Percentiles rank a stretch among this genome's conserved stretches.
Conservation (phyloP, 2,113 vertebrate species). For the Pithys albifrons region DNA sequence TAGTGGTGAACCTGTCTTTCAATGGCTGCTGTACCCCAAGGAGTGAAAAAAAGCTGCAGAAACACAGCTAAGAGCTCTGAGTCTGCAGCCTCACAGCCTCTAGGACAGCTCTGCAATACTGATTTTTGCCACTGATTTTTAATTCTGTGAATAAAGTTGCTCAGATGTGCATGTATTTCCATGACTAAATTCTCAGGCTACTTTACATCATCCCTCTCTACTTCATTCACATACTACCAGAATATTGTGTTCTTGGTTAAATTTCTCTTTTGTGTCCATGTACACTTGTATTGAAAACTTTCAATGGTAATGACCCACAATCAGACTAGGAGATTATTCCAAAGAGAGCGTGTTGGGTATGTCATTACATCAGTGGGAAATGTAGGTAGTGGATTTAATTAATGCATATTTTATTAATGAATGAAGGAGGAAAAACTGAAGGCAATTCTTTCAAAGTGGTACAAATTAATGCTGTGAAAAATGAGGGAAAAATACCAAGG, state of each 20-base stretch:
- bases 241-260: background rate
- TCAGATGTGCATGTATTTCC: background rate
- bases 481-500: background rate
- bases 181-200: background rate
- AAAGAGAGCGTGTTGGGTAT: background rate
- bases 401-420: background rate
- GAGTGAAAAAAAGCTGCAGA: background rate
- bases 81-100: background rate
- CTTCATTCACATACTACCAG: background rate
- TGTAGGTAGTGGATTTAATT: background rate
- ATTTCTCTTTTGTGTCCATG: background rate
- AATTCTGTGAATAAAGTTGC: background rate
- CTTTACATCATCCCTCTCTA: background rate
- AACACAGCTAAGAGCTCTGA: background rate
- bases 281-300: background rate
- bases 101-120: background rate
- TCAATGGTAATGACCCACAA: background rate
- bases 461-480: background rate
- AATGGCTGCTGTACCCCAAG: background rate
- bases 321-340: background rate
- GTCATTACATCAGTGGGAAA: background rate
- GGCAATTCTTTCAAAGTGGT: background rate
- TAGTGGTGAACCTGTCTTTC: background rate
- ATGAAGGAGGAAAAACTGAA: background rate
- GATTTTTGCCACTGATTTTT: background rate